Conservation (phyloP, 37 sponge, comb jelly and placozoan species). For the Spongilla lacustris region DNA sequence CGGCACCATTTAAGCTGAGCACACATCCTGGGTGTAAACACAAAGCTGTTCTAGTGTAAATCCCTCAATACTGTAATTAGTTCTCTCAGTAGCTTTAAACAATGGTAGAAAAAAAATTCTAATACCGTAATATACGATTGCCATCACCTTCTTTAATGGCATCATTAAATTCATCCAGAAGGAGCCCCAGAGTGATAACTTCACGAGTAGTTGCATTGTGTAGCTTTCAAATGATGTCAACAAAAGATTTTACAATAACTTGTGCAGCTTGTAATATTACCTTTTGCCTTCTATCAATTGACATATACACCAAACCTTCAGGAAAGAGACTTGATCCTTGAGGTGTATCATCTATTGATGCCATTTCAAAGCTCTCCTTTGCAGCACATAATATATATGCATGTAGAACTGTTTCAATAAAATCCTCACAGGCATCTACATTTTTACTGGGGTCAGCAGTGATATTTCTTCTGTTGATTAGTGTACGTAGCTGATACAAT, state of each 20-base stretch:
- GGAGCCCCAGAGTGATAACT: constrained; percentile 25
- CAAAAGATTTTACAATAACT: too few species aligned
- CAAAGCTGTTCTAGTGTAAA: constrained; percentile 21
- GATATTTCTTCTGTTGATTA: constrained; percentile 9
- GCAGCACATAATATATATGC: too few species aligned
- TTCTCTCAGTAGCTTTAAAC: constrained; percentile 13
- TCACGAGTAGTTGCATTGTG: constrained; percentile 10
- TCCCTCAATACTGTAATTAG: constrained; percentile 42
- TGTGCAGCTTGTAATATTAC: too few species aligned
- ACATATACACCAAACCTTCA: too few species aligned
- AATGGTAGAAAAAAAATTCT: constrained; percentile 14
- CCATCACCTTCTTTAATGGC: constrained; percentile 38
- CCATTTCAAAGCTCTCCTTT: too few species aligned
- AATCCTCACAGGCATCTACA: constrained; percentile 8
- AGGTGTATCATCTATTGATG: too few species aligned
- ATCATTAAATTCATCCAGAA: constrained; percentile 30
- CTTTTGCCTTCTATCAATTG: too few species aligned
- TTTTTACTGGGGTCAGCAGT: background rate
- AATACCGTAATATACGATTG: background rate
- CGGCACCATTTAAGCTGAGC: constrained; percentile 35
- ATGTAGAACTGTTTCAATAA: background rate
- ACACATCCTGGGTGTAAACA: constrained; percentile 16
- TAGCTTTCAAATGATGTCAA: too few species aligned
- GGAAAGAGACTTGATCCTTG: too few species aligned
- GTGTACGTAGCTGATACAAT: constrained; percentile 8